Conservation (phyloP, 2,113 vertebrate species). For the Spermophilus dauricus region DNA sequence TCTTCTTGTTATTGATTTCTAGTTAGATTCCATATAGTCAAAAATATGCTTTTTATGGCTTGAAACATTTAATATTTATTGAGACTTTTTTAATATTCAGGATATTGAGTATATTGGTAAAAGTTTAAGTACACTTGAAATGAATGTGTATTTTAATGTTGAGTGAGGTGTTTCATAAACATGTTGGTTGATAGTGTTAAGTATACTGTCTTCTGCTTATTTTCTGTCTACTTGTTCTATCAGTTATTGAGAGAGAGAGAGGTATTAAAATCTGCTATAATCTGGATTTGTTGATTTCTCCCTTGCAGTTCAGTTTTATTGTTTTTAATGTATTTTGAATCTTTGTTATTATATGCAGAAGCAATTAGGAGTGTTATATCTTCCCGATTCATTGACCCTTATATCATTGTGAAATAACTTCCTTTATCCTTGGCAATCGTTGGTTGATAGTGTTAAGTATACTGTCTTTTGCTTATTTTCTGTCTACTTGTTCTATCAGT, state of each 20-base stretch:
- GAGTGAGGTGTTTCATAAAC: not conserved
- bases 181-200: not conserved
- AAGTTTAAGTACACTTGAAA: not conserved
- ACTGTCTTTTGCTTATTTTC: conserved; percentile 38
- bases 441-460: not conserved
- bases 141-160: not conserved
- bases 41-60: not conserved
- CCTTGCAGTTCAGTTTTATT: not conserved
- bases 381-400: not conserved
- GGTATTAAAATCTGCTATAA: not conserved
- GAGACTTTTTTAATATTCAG: not conserved
- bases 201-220: not conserved
- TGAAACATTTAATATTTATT: conserved; percentile 12
- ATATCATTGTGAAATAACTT: not conserved
- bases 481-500: not conserved
- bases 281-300: not conserved
- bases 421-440: not conserved
- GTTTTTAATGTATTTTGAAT: not conserved
- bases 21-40: not conserved
- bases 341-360: not conserved
- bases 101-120: not conserved
- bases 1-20: conserved; percentile 16
- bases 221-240: conserved; percentile 6
- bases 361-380: not conserved
- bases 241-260: not conserved